Conservation (phyloP, 2,113 vertebrate genomes). For the Zosterops japonicus region DNA sequence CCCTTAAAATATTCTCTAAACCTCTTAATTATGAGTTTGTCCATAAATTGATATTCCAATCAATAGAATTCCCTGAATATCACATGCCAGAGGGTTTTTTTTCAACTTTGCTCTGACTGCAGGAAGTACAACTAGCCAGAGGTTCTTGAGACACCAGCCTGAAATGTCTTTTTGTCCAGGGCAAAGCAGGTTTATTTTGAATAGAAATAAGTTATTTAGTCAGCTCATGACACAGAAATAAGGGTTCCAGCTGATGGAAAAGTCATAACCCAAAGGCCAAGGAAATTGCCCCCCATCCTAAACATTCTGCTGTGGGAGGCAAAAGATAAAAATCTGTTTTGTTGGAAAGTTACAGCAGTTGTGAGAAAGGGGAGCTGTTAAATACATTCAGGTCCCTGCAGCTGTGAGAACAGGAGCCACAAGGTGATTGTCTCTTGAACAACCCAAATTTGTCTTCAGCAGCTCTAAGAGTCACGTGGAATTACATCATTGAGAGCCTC, state of each 20-base stretch:
- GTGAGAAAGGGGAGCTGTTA: background rate
- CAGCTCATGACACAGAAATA: background rate
- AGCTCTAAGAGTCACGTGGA: background rate
- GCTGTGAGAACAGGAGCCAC: background rate
- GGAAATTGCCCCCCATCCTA: background rate
- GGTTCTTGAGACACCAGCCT: background rate
- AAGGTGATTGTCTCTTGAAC: background rate
- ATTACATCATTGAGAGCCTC: background rate
- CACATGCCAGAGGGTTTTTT: background rate
- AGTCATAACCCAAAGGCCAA: background rate
- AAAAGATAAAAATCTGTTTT: background rate
- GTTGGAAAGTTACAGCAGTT: background rate
- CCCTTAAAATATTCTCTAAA: background rate
- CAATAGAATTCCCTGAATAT: background rate
- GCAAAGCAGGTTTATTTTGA: background rate
- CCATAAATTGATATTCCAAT: background rate
- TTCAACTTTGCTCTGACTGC: background rate
- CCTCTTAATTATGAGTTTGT: background rate
- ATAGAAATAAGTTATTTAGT: background rate
- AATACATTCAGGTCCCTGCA: background rate
- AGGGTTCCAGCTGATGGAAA: background rate
- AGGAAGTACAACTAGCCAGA: background rate
- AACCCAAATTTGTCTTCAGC: background rate
- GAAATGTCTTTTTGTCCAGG: background rate
- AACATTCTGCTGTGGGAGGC: background rate